Base-by-base conservation (phyloP, 1,140 invertebrate species). In the Aethina tumida region DNA sequence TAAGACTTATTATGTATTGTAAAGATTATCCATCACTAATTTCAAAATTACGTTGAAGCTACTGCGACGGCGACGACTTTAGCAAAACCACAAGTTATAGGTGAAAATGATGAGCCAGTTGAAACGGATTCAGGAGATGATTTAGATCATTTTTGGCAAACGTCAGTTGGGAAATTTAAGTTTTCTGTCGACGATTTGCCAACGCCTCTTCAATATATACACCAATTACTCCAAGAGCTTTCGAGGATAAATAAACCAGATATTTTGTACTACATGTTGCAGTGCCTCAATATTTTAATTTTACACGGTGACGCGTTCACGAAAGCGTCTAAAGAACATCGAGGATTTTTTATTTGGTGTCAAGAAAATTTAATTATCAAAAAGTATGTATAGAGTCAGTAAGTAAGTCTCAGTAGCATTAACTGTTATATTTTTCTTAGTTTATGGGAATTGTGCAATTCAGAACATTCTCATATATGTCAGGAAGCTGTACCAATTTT, bases 271-370 rank as follows among this genome's bases (percentile, higher is more conserved):
- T 92, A 96, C 55, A 76, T 97, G 57, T 67, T 98, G 19, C 82
- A 88, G 53, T 95, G 90, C 53, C 66, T 99, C 1, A 89, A 95
- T 60, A 79, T 93, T 25, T 70, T 98, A 51, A 84, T 89, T 36
- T 68, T 99, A 2, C 88, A 98, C 59, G 91, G 89, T 3, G 94
- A 98, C 63, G 88, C 90, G 5, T 71, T 98, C 27, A 82, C 78
- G 16, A 84, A 82, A 50, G 87, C 90, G 1, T 75, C 87, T 0
- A 80, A 82, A 51, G 90, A 97, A 56, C 84, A 96, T 56, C 74
- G 86, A 49, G 91, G 91, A 28, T 98, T 97, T 68, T 81, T 99
- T 35, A 91, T 96, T 39, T 97, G 93, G 88, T 92, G 87, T 47
- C 92, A 99, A 62, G 91, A 97, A 66, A 96, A 95, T 67, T 66